Percentiles rank a stretch among this genome's conserved stretches.
phyloP scores from a whole-genome alignment of 2,888 invertebrate species.

The Patella caerulea region DNA sequence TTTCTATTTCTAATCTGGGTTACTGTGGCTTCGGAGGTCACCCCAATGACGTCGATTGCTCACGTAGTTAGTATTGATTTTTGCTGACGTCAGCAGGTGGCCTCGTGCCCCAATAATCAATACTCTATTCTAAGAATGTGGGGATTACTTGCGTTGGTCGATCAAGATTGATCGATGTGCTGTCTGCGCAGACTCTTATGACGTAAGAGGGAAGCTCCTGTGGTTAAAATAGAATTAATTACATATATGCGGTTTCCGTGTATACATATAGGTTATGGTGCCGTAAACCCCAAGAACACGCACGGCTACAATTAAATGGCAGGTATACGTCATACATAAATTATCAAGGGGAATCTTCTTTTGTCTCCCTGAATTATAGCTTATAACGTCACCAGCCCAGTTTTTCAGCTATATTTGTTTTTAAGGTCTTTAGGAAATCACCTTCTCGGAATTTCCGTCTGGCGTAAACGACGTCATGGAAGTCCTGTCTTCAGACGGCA shows the following conservation, averaged over 20 bases:
- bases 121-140: background rate
- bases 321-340: background rate
- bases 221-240: background rate
- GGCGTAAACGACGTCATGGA: no score
- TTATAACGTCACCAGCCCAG: background rate
- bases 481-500: no score
- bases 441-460: background rate
- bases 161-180: background rate
- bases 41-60: constrained; percentile 8
- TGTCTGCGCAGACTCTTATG: background rate
- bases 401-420: no score
- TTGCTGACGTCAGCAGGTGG: constrained; percentile 21
- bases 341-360: constrained; percentile 4
- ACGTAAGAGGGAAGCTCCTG: constrained; percentile 7
- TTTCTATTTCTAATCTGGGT: constrained; percentile 2
- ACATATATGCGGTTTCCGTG: background rate
- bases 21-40: background rate
- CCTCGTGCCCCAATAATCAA: constrained; percentile 23
- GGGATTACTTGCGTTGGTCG: background rate
- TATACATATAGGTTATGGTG: background rate
- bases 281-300: background rate
- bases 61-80: background rate
- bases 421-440: background rate
- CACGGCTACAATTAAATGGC: background rate
- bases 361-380: background rate